A percentile compares a stretch with the other conserved stretches of the same genome.
Conservation (phyloP, 1,140 invertebrate species). For the Penaeus japonicus region DNA sequence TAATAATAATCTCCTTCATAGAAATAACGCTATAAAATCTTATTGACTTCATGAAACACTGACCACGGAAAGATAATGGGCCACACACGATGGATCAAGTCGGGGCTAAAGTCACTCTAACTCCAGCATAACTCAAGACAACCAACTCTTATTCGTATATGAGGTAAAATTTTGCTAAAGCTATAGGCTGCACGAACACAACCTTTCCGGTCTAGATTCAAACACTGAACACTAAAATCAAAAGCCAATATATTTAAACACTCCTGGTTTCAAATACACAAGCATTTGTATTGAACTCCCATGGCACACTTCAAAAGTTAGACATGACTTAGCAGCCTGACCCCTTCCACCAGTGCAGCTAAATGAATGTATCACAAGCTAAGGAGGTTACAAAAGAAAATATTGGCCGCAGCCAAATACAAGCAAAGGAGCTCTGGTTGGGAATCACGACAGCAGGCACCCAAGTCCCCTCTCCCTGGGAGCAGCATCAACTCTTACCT, state of each 20-base stretch:
- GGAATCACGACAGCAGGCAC: constrained; percentile 39
- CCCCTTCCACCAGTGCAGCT: constrained; percentile 13
- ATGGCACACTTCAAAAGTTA: not conserved
- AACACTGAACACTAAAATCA: too few species aligned
- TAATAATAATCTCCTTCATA: constrained; percentile 52
- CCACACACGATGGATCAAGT: not conserved
- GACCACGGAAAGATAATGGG: constrained; percentile 51
- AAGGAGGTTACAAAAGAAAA: constrained; percentile 50
- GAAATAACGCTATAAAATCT: constrained; percentile 55
- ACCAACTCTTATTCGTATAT: not conserved
- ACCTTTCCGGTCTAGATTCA: too few species aligned
- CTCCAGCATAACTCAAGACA: not conserved
- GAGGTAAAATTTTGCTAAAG: not conserved
- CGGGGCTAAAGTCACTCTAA: not conserved
- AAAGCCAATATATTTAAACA: too few species aligned
- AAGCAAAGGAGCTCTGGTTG: constrained; percentile 31
- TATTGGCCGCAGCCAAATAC: constrained; percentile 37
- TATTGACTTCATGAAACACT: constrained; percentile 56
- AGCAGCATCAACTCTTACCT: constrained; percentile 33
- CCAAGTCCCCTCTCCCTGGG: constrained; percentile 33
- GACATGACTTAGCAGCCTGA: not conserved
- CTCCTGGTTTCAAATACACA: too few species aligned
- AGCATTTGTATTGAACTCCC: too few species aligned
- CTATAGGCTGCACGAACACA: too few species aligned
- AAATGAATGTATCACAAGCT: constrained; percentile 55